Base-by-base conservation (phyloP, 2,797 vertebrate species). In the Peromyscus melanophrys region DNA sequence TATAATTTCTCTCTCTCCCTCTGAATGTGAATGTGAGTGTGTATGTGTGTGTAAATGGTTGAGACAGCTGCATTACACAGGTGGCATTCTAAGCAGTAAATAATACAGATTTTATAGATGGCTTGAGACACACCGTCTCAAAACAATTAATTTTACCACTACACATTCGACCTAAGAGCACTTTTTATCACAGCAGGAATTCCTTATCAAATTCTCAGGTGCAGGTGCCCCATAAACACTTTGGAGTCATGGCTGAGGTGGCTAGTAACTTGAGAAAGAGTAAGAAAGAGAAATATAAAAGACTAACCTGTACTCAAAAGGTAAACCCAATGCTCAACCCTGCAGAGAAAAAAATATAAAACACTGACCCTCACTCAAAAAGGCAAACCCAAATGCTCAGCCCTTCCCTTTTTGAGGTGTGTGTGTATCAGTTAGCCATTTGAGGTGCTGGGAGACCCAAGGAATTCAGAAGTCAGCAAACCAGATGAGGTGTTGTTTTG, bases 101-200 rank as follows among this genome's bases (percentile, higher is more conserved):
- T 98, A 98, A 98, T 55, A 90, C 11, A 14, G 82, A 93, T 96
- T 98, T 98, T 98, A 98, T 95, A 95, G 97, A 97, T 80, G 97
- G 84, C 96, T 95, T 84, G 98, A 98, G 98, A 98, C 98, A 73
- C 34, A 78, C 27, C 16, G 98, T 97, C 98, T 98, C 98, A 65
- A 93, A 98, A 98, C 98, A 98, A 97, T 98, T 98, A 98, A 98
- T 98, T 98, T 98, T 97, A 98, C 98, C 97, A 86, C 96, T 95
- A 86, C 96, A 96, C 90, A 49, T 98, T 97, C 98, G 97, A 98
- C 98, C 98, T 95, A 87, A 77, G 94, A 98, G 97, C 94, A 97
- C 96, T 98, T 98, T 98, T 97, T 97, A 98, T 98, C 98, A 93
- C 98, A 95, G 97, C 96, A 98, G 97, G 96, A 98, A 97, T 96